Conservation (phyloP, 2,888 invertebrate genomes). For the Parochlus steinenii region DNA sequence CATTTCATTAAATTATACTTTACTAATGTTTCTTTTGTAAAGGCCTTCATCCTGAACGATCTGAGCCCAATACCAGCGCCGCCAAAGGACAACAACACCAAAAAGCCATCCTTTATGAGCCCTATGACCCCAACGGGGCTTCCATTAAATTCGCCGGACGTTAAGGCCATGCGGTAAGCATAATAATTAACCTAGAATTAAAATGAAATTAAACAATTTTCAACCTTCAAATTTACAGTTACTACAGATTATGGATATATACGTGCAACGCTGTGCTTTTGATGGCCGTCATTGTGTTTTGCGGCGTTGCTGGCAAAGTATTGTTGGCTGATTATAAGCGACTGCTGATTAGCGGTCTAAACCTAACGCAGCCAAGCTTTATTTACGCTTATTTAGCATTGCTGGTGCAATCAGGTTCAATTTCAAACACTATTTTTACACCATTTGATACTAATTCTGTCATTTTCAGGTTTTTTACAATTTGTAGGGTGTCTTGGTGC, state of each 20-base stretch:
- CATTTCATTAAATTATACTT: background rate
- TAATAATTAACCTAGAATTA: background rate
- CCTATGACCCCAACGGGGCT: constrained; percentile 19
- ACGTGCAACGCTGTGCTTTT: constrained; percentile 78
- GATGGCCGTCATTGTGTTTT: constrained; percentile 65
- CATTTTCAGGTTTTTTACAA: constrained; percentile 38
- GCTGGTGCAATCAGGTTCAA: constrained; percentile 42
- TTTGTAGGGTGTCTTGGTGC: constrained; percentile 70
- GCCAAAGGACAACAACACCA: constrained; percentile 16
- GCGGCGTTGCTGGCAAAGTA: constrained; percentile 55
- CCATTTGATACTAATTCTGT: background rate
- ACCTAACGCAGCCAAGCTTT: constrained; percentile 64
- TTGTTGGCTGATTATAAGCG: constrained; percentile 53
- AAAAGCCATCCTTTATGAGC: constrained; percentile 16
- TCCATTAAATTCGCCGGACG: constrained; percentile 18
- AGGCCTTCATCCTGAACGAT: constrained; percentile 18
- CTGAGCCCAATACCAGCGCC: constrained; percentile 17
- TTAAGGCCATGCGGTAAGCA: constrained; percentile 20
- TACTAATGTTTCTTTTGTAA: constrained; percentile 5
- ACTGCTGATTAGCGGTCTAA: constrained; percentile 53
- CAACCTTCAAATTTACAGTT: constrained; percentile 30
- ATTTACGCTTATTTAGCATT: constrained; percentile 72
- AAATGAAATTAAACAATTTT: constrained; percentile 1
- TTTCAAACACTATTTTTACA: background rate
- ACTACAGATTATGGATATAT: constrained; percentile 84